Evolutionary conservation across 2,797 vertebrate genomes (phyloP).

Genomic region (Phalloptychus januarius): DNA sequence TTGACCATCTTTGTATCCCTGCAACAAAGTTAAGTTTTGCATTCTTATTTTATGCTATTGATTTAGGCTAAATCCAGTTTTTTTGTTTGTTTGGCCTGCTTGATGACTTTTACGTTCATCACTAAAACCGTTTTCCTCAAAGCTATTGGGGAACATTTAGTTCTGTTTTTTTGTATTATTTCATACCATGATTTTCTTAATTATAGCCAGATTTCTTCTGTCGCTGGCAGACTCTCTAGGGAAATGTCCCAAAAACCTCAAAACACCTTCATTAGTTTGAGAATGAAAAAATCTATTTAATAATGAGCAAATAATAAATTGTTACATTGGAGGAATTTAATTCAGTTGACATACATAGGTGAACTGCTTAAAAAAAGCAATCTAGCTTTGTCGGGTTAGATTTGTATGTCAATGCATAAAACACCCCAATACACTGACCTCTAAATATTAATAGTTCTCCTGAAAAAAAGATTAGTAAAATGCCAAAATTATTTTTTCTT

Average conservation of each 20-base stretch:
- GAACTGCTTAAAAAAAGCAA: neutral
- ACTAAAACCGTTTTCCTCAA: neutral
- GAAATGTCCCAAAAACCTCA: conserved; percentile 27
- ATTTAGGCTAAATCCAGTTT: neutral
- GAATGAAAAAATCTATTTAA: conserved; percentile 20
- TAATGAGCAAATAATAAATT: conserved; percentile 22
- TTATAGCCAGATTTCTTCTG: conserved; percentile 3
- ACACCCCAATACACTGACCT: neutral
- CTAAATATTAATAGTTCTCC: neutral
- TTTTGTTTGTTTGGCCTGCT: neutral
- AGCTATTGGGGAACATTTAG: neutral
- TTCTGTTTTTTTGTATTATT: neutral
- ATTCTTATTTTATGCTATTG: neutral
- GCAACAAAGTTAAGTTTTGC: neutral
- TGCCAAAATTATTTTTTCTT: neutral
- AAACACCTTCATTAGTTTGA: conserved; percentile 20
- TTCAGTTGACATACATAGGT: conserved; percentile 14
- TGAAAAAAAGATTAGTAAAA: neutral
- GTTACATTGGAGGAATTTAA: conserved; percentile 5
- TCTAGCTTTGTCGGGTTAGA: no score
- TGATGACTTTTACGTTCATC: neutral
- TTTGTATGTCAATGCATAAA: neutral
- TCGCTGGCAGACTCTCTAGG: conserved; percentile 5
- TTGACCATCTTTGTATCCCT: conserved; percentile 14
- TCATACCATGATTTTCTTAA: neutral